Conservation (phyloP, 2,888 invertebrate species). For the Drosophila meridiana region DNA sequence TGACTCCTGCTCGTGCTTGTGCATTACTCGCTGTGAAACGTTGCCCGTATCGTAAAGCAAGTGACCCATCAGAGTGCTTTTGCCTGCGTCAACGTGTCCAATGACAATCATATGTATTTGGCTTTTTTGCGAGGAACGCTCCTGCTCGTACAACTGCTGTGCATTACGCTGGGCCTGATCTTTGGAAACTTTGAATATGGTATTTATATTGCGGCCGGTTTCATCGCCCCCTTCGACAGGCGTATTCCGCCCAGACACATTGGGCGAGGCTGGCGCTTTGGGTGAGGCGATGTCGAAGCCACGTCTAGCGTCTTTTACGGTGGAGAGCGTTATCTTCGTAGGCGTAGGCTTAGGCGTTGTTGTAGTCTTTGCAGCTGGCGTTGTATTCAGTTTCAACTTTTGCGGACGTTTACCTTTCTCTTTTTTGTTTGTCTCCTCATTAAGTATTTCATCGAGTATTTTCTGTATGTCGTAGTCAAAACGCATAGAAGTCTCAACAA, state of each 20-base stretch:
- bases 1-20: constrained; percentile 99
- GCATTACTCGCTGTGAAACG: constrained; percentile 94
- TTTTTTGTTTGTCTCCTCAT: constrained; percentile 81
- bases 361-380: constrained; percentile 17
- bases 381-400: constrained; percentile 26
- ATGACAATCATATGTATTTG: constrained; percentile 96
- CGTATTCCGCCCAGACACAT: constrained; percentile 87
- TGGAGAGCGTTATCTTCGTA: constrained; percentile 66
- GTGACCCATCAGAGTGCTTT: constrained; percentile 93
- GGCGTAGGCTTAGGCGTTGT: constrained; percentile 32
- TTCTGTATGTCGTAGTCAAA: constrained; percentile 90
- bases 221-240: constrained; percentile 83
- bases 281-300: constrained; percentile 86
- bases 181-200: constrained; percentile 79
- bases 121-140: constrained; percentile 92
- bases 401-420: constrained; percentile 48
- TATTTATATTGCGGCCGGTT: constrained; percentile 44
- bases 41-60: constrained; percentile 94
- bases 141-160: constrained; percentile 88
- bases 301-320: constrained; percentile 73
- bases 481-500: constrained; percentile 90
- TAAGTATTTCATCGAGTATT: constrained; percentile 90
- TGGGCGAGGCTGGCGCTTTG: constrained; percentile 90
- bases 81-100: constrained; percentile 93
- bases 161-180: constrained; percentile 85